phyloP scores from a whole-genome alignment of 2,797 vertebrate genomes.

The Bradypodion pumilum region DNA sequence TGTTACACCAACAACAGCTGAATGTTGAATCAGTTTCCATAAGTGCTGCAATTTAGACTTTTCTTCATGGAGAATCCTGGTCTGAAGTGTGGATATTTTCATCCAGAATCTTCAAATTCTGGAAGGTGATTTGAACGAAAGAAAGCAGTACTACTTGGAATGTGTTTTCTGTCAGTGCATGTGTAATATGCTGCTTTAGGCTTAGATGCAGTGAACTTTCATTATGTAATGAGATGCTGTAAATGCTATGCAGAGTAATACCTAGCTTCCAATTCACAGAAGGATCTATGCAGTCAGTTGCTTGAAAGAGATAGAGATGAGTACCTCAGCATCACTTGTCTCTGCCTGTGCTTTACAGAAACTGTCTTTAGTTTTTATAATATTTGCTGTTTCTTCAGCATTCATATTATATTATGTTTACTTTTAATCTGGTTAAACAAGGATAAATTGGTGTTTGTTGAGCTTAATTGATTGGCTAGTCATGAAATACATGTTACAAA shows the following conservation, averaged over 20 bases:
- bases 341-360: constrained; percentile 47
- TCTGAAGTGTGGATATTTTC: constrained; percentile 40
- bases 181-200: constrained; percentile 65
- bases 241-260: constrained; percentile 55
- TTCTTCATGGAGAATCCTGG: constrained; percentile 9
- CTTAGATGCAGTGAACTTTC: constrained; percentile 64
- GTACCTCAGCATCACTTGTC: constrained; percentile 61
- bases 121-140: constrained; percentile 48
- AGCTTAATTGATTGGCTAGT: constrained; percentile 52
- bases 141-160: constrained; percentile 41
- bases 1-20: constrained; percentile 88
- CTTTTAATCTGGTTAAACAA: constrained; percentile 56
- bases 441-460: constrained; percentile 29
- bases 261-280: constrained; percentile 45
- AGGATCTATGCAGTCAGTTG: constrained; percentile 69
- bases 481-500: constrained; percentile 58
- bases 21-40: constrained; percentile 62
- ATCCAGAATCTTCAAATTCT: constrained; percentile 52
- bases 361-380: constrained; percentile 50
- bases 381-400: constrained; percentile 12
- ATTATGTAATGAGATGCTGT: constrained; percentile 41
- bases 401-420: constrained; percentile 22
- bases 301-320: constrained; percentile 49
- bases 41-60: neutral
- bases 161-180: constrained; percentile 66